Percentiles rank a stretch among this genome's conserved stretches.
Conservation (phyloP, 2,113 vertebrate species). For the Myrmophylax atrothorax region DNA sequence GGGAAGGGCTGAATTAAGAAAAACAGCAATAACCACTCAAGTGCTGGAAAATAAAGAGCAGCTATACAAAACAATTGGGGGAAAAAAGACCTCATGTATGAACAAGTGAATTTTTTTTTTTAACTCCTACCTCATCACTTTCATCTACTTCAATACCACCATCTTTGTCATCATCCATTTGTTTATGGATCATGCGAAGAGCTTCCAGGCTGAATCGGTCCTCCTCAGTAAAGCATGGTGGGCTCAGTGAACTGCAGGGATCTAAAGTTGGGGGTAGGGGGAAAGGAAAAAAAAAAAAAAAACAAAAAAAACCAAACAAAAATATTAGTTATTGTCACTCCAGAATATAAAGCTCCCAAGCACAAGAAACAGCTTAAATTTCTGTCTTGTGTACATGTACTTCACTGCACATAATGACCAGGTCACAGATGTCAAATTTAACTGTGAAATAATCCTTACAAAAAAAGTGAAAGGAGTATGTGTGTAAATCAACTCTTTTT, state of each 20-base stretch:
- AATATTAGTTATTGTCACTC: background rate
- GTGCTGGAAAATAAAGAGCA: background rate
- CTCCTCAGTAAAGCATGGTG: slow-evolving; percentile 90
- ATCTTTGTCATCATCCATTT: slow-evolving; percentile 98
- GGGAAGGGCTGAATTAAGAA: background rate
- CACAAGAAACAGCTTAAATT: background rate
- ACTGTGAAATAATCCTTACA: background rate
- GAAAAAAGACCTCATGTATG: background rate
- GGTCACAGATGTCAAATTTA: background rate
- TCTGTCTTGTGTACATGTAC: background rate
- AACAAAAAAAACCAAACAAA: background rate
- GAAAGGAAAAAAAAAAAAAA: background rate
- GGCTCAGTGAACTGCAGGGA: slow-evolving; percentile 86
- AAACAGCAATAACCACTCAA: background rate
- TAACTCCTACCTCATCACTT: slow-evolving; percentile 91
- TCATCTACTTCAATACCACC: slow-evolving; percentile 98
- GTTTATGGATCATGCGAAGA: slow-evolving; percentile 95
- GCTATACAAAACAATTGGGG: background rate
- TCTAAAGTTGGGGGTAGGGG: slow-evolving; percentile 67
- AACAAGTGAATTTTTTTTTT: background rate
- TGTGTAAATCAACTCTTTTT: background rate
- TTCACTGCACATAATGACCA: background rate
- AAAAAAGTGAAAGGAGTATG: background rate
- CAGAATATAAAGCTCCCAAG: background rate
- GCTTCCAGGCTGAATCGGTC: slow-evolving; percentile 95